phyloP scores from a whole-genome alignment of 30 jellyfish, hydroid and myxozoan species.

The Haliclystus octoradiatus region DNA sequence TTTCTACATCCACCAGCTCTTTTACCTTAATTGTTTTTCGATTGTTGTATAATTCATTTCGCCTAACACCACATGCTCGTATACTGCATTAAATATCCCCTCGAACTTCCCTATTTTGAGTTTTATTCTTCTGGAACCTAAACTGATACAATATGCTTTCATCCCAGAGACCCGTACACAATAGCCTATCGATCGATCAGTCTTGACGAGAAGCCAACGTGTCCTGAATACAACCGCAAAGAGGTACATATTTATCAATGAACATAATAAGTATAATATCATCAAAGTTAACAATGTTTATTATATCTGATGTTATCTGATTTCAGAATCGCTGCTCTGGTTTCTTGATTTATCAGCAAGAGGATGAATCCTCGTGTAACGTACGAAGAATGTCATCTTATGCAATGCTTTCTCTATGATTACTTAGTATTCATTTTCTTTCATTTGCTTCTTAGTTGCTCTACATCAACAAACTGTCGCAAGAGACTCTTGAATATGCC shows the following conservation, averaged over 20 bases:
- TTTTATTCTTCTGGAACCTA: no score
- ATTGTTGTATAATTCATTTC: no score
- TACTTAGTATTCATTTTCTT: neutral
- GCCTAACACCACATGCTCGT: no score
- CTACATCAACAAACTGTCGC: conserved; percentile 44
- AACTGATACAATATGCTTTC: no score
- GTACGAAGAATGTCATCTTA: no score
- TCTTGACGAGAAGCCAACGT: conserved; percentile 30
- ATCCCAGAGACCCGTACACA: conserved; percentile 49
- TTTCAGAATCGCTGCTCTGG: conserved; percentile 56
- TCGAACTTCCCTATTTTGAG: no score
- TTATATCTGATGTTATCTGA: neutral
- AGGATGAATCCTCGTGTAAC: conserved; percentile 1
- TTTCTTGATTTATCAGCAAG: conserved; percentile 13
- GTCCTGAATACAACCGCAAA: conserved; percentile 49
- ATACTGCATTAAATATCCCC: no score
- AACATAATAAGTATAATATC: neutral
- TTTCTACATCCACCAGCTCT: no score
- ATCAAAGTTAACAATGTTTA: neutral
- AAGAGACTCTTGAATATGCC: conserved; percentile 36
- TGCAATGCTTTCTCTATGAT: neutral
- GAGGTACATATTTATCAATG: conserved; percentile 16
- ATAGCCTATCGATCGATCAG: conserved; percentile 52
- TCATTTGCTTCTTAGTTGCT: conserved; percentile 12
- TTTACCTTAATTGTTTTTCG: no score